A percentile compares a stretch with the other conserved stretches of the same genome.
Evolutionary conservation across 1,140 invertebrate genomes (phyloP).

Genomic region (Aphelenchoides besseyi): DNA sequence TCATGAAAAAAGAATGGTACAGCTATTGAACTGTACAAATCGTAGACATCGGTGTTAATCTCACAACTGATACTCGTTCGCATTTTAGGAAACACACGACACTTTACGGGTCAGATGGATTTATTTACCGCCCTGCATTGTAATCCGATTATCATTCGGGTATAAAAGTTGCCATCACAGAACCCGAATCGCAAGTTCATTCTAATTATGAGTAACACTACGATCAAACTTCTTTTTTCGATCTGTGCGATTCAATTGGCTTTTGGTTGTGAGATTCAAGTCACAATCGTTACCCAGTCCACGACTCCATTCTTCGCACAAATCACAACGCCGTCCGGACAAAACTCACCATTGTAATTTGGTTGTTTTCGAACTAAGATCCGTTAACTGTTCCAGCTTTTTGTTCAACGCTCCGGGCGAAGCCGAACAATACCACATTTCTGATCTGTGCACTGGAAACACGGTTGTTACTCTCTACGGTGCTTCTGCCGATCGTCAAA

Average conservation of each 20-base stretch:
- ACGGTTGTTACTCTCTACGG: not conserved
- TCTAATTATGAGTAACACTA: too few relatives aligned
- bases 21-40: too few relatives aligned
- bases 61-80: too few relatives aligned
- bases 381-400: not conserved
- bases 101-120: too few relatives aligned
- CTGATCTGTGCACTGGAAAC: not conserved
- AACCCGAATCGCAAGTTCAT: too few relatives aligned
- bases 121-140: too few relatives aligned
- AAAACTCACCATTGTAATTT: slow-evolving; percentile 5
- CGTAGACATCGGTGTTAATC: too few relatives aligned
- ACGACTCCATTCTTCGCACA: not conserved
- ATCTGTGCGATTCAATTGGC: not conserved
- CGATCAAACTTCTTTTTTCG: not conserved
- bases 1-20: too few relatives aligned
- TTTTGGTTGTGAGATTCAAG: not conserved
- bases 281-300: not conserved
- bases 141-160: too few relatives aligned
- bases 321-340: not conserved
- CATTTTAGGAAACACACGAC: too few relatives aligned
- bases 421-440: not conserved
- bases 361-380: not conserved
- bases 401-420: not conserved
- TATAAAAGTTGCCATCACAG: too few relatives aligned
- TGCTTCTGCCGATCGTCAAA: not conserved